Conservation (phyloP, 2,888 invertebrate species). For the Helleia helle region DNA sequence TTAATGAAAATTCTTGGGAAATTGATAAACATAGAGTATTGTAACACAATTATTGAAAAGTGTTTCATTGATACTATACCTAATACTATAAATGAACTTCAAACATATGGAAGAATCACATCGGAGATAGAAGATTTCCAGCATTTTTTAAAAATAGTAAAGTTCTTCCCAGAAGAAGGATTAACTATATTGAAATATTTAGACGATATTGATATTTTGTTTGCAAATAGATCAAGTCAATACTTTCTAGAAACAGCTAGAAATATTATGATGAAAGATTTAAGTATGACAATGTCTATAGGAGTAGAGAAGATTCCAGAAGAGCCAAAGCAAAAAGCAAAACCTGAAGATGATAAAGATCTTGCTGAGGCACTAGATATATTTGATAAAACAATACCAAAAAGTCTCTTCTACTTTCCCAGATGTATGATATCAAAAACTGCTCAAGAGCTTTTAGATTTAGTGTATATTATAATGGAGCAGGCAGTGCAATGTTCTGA, state of each 20-base stretch:
- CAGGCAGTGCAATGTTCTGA: slow-evolving; percentile 78
- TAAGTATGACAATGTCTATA: slow-evolving; percentile 80
- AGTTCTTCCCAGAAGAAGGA: slow-evolving; percentile 71
- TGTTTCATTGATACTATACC: slow-evolving; percentile 86
- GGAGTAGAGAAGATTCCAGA: slow-evolving; percentile 59
- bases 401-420: slow-evolving; percentile 63
- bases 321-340: slow-evolving; percentile 14
- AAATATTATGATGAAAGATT: slow-evolving; percentile 84
- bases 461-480: slow-evolving; percentile 77
- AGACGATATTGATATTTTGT: slow-evolving; percentile 82
- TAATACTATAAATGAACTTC: slow-evolving; percentile 79
- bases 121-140: slow-evolving; percentile 79
- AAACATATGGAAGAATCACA: slow-evolving; percentile 77
- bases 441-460: slow-evolving; percentile 76
- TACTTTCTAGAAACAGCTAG: slow-evolving; percentile 80
- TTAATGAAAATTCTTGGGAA: slow-evolving; percentile 73
- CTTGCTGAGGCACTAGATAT: slow-evolving; percentile 51
- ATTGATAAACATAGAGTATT: slow-evolving; percentile 73
- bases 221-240: slow-evolving; percentile 83
- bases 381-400: slow-evolving; percentile 53
- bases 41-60: slow-evolving; percentile 78
- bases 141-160: slow-evolving; percentile 70
- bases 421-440: slow-evolving; percentile 76
- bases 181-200: slow-evolving; percentile 79
- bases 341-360: slow-evolving; percentile 24